Base-by-base conservation (phyloP, 2,797 vertebrate species). In the Acipenser ruthenus region DNA sequence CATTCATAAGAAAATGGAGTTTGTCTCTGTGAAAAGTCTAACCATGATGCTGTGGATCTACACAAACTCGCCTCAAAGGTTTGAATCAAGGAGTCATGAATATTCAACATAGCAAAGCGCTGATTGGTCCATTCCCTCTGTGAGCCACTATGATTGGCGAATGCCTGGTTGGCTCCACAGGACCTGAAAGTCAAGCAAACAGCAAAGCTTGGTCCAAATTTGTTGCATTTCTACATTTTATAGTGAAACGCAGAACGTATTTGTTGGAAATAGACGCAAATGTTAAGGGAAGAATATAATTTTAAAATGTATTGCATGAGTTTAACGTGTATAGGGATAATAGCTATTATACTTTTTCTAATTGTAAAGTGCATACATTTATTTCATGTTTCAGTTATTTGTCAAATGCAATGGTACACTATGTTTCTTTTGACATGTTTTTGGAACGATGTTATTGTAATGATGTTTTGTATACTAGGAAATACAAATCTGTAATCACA, bases 1-100 rank as follows among this genome's bases (percentile, higher is more conserved):
- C 95, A 99, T 99, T 97, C 95, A 97, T 97, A 97, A 99, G 94
- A 96, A 98, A 96, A 98, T 95, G 92, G 87, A 94, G 93, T 96
- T 97, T 93, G 92, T 90, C 91, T 90, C 93, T 89, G 94, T 95
- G 93, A 95, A 97, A 98, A 97, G 94, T 97, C 93, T 92, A 93
- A 92, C 93, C 94, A 90, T 92, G 93, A 95, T 92, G 94, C 93
- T 89, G 93, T 90, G 89, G 92, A 94, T 92, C 94, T 90, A 94
- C 93, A 94, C 93, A 95, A 96, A 97, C 94, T 97, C 95, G 93
- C 94, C 88, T 95, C 92, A 93, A 95, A 97, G 95, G 94, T 96
- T 97, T 96, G 94, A 95, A 96, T 97, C 94, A 89, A 86, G 89
- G 91, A 92, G 65, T 95, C 89, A 97, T 99, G 96, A 95, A 99